These are phyloP conservation scores for Sula dactylatra DNA, from an alignment of 2,113 vertebrate species.

Conservation along the genomic window DNA sequence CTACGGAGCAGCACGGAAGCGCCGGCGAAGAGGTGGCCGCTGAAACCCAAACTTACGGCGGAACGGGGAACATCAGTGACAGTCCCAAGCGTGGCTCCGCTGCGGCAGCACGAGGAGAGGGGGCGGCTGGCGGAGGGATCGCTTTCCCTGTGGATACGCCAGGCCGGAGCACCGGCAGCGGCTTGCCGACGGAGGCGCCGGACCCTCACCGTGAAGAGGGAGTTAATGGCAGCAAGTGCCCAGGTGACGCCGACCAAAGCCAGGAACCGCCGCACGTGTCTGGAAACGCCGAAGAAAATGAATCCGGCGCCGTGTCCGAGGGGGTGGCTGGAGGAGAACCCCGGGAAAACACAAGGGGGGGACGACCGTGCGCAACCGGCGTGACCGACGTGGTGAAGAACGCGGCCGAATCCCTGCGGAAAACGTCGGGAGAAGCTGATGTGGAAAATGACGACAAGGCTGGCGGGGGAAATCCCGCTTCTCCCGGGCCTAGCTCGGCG, in stretches of 20 bases:
- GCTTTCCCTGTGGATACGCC: not conserved
- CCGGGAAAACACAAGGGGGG: not conserved
- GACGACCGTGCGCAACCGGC: not conserved
- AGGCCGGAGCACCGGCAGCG: not conserved
- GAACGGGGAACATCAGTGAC: not conserved
- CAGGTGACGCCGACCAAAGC: not conserved
- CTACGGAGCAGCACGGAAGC: not conserved
- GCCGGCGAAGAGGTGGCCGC: not conserved
- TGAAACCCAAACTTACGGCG: not conserved
- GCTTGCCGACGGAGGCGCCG: no score
- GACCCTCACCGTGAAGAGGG: not conserved
- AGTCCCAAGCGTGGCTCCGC: not conserved
- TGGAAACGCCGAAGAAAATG: not conserved
- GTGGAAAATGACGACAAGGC: not conserved
- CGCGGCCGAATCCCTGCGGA: not conserved
- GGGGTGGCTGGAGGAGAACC: not conserved
- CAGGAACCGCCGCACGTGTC: not conserved
- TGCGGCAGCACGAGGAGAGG: not conserved
- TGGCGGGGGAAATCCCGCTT: not conserved
- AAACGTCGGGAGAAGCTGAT: not conserved
- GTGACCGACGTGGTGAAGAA: not conserved
- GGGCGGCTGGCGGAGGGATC: accelerated
- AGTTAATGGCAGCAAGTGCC: not conserved
- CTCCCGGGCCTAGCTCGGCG: not conserved
- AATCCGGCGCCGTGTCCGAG: not conserved